Base-by-base conservation (phyloP, 2,888 invertebrate genomes). In the Heliconius ismenius region DNA sequence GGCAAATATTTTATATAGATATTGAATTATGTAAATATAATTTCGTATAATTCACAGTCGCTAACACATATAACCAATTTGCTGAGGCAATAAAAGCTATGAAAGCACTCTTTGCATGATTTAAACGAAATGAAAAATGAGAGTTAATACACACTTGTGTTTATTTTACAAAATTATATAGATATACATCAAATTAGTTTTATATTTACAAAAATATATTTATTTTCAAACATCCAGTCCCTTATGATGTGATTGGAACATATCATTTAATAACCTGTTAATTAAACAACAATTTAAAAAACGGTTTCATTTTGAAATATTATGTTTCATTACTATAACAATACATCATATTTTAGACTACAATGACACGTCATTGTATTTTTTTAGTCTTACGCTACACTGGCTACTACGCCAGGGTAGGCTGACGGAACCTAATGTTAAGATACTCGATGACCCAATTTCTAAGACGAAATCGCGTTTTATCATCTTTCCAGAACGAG, bases 1-100 rank as follows among this genome's bases (percentile, higher is more conserved):
- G 82, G 79, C 77, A 81, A 82, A 75, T 74, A 58, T 77, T 83
- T 82, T 78, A 80, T 81, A 80, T 81, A 80, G 78, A 73, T 77
- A 70, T 49, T 28, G 21, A 75, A 70, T 69, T 43, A 28, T 75
- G 75, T 62, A 69, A 63, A 70, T 70, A 70, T 70, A 43, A 73
- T 69, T 32, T 68, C n/a, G 28, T 73, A 26, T 62, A 62, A 32
- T 32, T 70, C n/a, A 70, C 58, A 32, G 32, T 32, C n/a, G 58
- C 32, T 58, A 70, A 32, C 24, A 36, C 24, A 36, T 24, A 58
- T 32, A 58, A 70, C 13, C 58, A 36, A 69, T 54, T 32, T 32
- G 54, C 69, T 54, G 21, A 69, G 3, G 32, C 70, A 32, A 36
- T 58, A 36, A 58, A 70, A 58, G 32, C 70, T 70, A 70, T 70